Evolutionary conservation across 2,888 invertebrate genomes (phyloP).

Genomic region (Andrena camellia): DNA sequence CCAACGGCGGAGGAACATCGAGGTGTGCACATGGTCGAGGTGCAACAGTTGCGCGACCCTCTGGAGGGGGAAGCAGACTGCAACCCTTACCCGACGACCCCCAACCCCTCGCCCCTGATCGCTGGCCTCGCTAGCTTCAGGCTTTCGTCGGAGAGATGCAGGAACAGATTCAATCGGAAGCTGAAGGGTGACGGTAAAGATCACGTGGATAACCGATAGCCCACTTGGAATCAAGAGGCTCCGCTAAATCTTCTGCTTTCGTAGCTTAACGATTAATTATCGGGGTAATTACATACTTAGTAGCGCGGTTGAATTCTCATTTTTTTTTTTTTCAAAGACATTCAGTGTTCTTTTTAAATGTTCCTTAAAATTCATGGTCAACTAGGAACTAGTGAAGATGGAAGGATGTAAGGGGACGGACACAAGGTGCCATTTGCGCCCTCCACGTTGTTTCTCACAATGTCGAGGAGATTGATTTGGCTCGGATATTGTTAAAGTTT

Average conservation of each 20-base stretch:
- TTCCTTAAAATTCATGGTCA: too few relatives aligned
- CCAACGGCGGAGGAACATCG: constrained; percentile 4
- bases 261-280: too few relatives aligned
- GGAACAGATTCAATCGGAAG: constrained; percentile 77
- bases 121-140: constrained; percentile 66
- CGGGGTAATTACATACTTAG: too few relatives aligned
- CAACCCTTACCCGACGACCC: constrained; percentile 65
- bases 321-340: too few relatives aligned
- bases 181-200: constrained; percentile 73
- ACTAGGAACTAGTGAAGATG: too few relatives aligned
- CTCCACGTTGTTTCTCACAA: too few relatives aligned
- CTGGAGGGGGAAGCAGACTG: constrained; percentile 70
- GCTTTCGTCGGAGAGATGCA: constrained; percentile 75
- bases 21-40: constrained; percentile 74
- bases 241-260: neutral
- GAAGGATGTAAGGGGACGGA: too few relatives aligned
- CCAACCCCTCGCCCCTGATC: constrained; percentile 60
- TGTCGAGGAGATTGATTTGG: too few relatives aligned
- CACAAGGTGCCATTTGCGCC: too few relatives aligned
- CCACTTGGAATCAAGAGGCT: constrained; percentile 16
- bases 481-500: neutral
- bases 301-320: too few relatives aligned
- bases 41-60: constrained; percentile 71
- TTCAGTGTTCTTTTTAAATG: too few relatives aligned
- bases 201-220: constrained; percentile 23